Conservation (phyloP, 2,113 vertebrate genomes). For the Zeus faber region DNA sequence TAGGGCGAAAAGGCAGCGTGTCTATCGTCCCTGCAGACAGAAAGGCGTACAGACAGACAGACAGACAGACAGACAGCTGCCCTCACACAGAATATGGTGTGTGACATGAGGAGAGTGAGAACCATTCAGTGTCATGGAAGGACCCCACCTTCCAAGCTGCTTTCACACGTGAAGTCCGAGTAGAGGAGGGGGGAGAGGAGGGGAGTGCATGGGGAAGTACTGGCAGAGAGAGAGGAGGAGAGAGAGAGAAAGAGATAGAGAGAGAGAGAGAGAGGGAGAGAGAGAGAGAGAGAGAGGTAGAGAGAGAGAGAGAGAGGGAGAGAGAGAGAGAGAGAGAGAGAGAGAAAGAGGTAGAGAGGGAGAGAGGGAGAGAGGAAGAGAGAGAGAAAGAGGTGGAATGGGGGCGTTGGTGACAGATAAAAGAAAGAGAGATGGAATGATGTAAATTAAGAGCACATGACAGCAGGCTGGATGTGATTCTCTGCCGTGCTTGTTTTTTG, state of each 20-base stretch:
- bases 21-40: constrained; percentile 31
- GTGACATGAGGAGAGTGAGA: constrained; percentile 32
- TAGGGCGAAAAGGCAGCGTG: background rate
- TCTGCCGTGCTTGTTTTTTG: constrained; percentile 20
- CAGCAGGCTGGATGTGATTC: constrained; percentile 27
- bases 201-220: constrained; percentile 9
- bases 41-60: constrained; percentile 30
- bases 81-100: constrained; percentile 18
- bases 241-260: background rate
- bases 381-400: background rate
- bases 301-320: constrained; percentile 3
- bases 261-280: background rate
- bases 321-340: background rate
- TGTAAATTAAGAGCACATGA: constrained; percentile 68
- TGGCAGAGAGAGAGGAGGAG: background rate
- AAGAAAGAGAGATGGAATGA: constrained; percentile 43
- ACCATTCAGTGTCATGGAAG: constrained; percentile 14
- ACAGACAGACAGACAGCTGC: constrained; percentile 39
- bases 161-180: no score
- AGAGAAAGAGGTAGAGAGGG: background rate
- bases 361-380: background rate
- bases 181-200: no score
- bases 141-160: no score
- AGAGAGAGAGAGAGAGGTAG: background rate
- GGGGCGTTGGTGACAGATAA: no score